Base-by-base conservation (phyloP, 2,888 invertebrate species). In the Corythucha ciliata region DNA sequence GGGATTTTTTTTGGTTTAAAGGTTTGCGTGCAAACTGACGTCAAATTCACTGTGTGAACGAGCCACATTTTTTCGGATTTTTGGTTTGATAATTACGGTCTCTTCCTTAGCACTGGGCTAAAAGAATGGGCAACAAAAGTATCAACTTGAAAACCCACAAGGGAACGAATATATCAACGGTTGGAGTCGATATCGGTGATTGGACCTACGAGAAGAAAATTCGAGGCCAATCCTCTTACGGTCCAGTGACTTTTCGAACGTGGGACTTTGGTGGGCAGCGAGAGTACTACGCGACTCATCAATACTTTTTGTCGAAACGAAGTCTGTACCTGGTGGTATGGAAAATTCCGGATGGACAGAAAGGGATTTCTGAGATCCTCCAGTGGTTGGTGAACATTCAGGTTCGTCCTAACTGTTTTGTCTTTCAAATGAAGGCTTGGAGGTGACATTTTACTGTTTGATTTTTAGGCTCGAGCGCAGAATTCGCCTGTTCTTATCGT, bases 181-280 rank as follows among this genome's bases (percentile, higher is more conserved):
- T 97, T 29, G 96, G 96, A 18, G 96, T 98, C 21, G 97, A 97
- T 69, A 94, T 98, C 60, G 89, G 91, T 37, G 87, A 91, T 59
- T 93, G 96, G 88, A 75, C 85, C 20, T 91, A 88, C 67, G 93
- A 93, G 67, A 87, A 87, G 65, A 81, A 86, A 65, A 73, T 81
- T 6, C 74, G 85, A 21, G 81, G 87, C 1, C 79, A 78, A 29
- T 79, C 79, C 0, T 76, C 79, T 1, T 79, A 81, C 63, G 88
- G 87, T 0, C 83, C 92, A 0, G 84, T 94, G 47, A 82, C 88
- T 22, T 92, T 92, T 70, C 73, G 94, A 48, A 97, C 97, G 0
- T 98, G 97, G 97, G 98, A 98, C 70, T 98, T 98, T 70, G 96
- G 96, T 4, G 97, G 97, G 0, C 97, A 96, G 71, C 82, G 84